phyloP scores from a whole-genome alignment of 2,888 invertebrate species.

The Athalia circularis region DNA sequence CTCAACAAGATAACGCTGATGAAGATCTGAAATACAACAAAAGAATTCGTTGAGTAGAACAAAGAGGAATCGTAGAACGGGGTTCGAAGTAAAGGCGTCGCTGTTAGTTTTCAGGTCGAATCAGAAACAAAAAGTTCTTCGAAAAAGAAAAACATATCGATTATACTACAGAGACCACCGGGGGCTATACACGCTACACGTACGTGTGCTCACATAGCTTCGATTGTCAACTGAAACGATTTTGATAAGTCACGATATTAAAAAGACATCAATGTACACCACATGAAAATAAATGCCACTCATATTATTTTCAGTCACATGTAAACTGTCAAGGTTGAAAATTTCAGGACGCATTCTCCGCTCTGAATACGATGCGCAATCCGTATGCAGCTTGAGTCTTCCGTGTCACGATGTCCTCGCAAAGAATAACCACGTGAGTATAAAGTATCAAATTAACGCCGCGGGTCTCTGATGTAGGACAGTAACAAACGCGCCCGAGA shows the following conservation, averaged over 20 bases:
- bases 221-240: constrained; percentile 18
- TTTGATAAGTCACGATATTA: too few relatives aligned
- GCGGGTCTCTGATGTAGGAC: constrained; percentile 12
- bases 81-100: background rate
- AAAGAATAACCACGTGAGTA: constrained; percentile 25
- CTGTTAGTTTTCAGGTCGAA: constrained; percentile 3
- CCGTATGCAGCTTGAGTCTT: background rate
- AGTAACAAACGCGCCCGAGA: constrained; percentile 15
- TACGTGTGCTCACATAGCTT: too few relatives aligned
- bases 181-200: too few relatives aligned
- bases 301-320: background rate
- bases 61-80: constrained; percentile 20
- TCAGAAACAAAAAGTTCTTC: constrained; percentile 20
- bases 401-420: background rate
- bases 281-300: background rate
- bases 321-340: constrained; percentile 10
- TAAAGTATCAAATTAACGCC: constrained; percentile 37
- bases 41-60: constrained; percentile 21
- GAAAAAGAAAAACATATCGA: background rate
- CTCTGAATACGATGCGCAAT: constrained; percentile 23
- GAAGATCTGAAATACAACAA: constrained; percentile 61
- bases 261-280: background rate
- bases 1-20: constrained; percentile 79
- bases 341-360: constrained; percentile 17
- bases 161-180: too few relatives aligned